Evolutionary conservation across 2,113 vertebrate species (phyloP), one percentile per base, ranked within the genome.

Genomic region (Bufo bufo): DNA sequence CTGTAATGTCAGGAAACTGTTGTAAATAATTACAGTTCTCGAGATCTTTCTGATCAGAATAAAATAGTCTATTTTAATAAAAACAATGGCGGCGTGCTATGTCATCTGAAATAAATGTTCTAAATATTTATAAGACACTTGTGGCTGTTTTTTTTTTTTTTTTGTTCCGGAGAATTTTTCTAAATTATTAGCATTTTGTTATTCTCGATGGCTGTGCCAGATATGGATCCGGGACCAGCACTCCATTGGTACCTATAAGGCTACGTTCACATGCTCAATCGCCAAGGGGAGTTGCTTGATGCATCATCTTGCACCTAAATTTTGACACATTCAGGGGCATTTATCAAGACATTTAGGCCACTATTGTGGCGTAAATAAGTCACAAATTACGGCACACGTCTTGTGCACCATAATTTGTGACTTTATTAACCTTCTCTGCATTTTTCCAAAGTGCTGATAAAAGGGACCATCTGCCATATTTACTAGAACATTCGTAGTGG

Each of bases 1-100:
- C 17, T 66, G 13, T 65, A 61, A 65, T n/a, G 59, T 82, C 58
- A 65, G 78, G 14, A 65, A 82, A 49, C 59, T 49, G 59, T 11
- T 82, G 80, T 82, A 82, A 12, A 82, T 65, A 66, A 82, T 47
- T 6, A n/a, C 58, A 50, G 50, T 65, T 82, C 59, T 63, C 47
- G 20, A 58, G 33, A 47, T 45, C 59, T 65, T 66, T 49, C 59
- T 65, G 80, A 66, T 65, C 11, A 11, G 43, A 65, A 82, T 63
- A 63, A 82, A 82, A 65, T 49, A 47, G 61, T 65, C 43, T 82
- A 82, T 82, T 82, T 82, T 82, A 65, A 49, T 65, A 82, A 65
- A 65, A 12, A 9, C 23, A 23, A 54, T 78, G 19, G 6, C 14
- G 7, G 59, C 66, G 80, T 82, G 77, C 52, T 56, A 78, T 56